A percentile compares a stretch with the other conserved stretches of the same genome.
phyloP scores from a whole-genome alignment of 2,888 invertebrate species.

The Drosophila stalkeri region DNA sequence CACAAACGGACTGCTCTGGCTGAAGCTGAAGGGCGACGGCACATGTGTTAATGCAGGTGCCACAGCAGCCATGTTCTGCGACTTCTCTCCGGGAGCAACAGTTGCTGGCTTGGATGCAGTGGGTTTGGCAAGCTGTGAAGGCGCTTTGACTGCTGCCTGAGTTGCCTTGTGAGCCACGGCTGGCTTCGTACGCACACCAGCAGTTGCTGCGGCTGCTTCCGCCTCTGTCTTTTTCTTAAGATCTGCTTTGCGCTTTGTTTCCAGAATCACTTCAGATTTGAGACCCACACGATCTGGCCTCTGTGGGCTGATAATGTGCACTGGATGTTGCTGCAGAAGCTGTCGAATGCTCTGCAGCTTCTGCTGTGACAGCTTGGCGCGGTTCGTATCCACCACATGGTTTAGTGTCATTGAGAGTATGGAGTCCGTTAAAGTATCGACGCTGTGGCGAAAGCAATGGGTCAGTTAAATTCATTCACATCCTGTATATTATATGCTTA shows the following conservation, averaged over 20 bases:
- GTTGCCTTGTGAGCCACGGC: constrained; percentile 23
- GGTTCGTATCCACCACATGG: constrained; percentile 77
- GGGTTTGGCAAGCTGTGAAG: constrained; percentile 42
- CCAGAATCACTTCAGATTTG: constrained; percentile 84
- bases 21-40: constrained; percentile 43
- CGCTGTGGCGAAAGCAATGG: constrained; percentile 44
- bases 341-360: constrained; percentile 79
- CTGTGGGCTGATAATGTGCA: constrained; percentile 82
- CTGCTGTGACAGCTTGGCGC: constrained; percentile 73
- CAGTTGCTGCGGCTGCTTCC: constrained; percentile 2
- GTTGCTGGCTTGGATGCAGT: constrained; percentile 48
- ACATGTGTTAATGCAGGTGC: background rate
- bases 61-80: background rate
- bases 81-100: constrained; percentile 3
- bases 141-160: constrained; percentile 20
- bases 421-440: constrained; percentile 84
- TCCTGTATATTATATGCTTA: constrained; percentile 33
- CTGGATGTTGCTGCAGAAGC: constrained; percentile 69
- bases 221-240: constrained; percentile 52
- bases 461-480: background rate
- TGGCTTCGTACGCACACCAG: constrained; percentile 22
- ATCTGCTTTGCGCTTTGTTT: constrained; percentile 78
- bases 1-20: constrained; percentile 52
- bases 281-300: constrained; percentile 83
- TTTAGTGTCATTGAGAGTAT: constrained; percentile 83